phyloP scores from a whole-genome alignment of 23 tunicate species.

The Halocynthia aurantium region DNA sequence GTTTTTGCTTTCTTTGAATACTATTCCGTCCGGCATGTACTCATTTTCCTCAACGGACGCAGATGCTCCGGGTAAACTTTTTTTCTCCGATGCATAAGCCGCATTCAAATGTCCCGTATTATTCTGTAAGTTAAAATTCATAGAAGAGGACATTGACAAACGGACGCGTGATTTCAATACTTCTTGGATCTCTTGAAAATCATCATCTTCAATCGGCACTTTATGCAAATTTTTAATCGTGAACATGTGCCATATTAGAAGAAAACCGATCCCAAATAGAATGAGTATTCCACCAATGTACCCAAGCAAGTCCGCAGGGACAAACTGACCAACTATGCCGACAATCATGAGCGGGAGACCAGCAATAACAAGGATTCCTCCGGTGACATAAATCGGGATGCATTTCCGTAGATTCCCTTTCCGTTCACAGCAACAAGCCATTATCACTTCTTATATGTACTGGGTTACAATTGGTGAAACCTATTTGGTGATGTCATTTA shows the following conservation, averaged over 20 bases:
- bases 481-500: no score
- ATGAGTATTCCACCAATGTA: conserved; percentile 55
- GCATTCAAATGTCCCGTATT: background rate
- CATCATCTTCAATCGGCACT: conserved; percentile 8
- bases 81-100: background rate
- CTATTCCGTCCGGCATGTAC: no score
- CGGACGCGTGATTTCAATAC: conserved; percentile 9
- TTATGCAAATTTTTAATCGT: conserved; percentile 29
- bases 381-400: conserved; percentile 43
- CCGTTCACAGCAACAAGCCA: conserved; percentile 26
- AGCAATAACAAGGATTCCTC: conserved; percentile 32
- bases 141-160: background rate
- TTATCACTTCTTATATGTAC: background rate
- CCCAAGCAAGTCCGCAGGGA: conserved; percentile 57
- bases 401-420: conserved; percentile 52
- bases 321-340: conserved; percentile 43
- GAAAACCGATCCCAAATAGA: conserved; percentile 68
- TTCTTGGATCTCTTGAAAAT: conserved; percentile 9
- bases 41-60: no score
- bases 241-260: conserved; percentile 69
- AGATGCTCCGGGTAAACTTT: background rate
- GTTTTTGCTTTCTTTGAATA: no score
- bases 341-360: conserved; percentile 78
- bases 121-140: background rate
- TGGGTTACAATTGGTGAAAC: no score